Percentiles rank a stretch among this genome's conserved stretches.
phyloP scores from a whole-genome alignment of 1,140 invertebrate genomes.

The Drosophila suzukii region DNA sequence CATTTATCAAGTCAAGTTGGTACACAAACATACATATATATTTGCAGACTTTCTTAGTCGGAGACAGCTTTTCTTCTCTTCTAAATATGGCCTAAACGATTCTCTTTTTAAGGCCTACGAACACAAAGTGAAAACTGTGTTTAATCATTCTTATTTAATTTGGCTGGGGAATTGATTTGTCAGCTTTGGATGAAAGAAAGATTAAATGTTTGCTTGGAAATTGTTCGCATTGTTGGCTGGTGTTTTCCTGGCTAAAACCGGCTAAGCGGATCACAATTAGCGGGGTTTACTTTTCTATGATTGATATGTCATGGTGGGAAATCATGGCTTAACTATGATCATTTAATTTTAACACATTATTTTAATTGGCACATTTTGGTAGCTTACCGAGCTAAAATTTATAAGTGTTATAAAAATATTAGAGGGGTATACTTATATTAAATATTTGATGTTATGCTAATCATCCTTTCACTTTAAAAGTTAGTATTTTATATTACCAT shows the following conservation, averaged over 20 bases:
- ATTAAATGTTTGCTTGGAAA: conserved; percentile 19
- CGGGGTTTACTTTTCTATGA: background rate
- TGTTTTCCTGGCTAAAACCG: conserved; percentile 33
- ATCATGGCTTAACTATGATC: background rate
- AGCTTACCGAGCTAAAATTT: too few relatives aligned
- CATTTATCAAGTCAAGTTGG: conserved; percentile 39
- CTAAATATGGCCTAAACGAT: conserved; percentile 53
- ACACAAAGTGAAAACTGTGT: conserved; percentile 44
- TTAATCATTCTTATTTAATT: conserved; percentile 45
- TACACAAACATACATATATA: background rate
- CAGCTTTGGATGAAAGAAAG: conserved; percentile 25
- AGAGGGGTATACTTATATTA: too few relatives aligned
- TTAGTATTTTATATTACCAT: background rate
- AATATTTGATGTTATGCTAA: too few relatives aligned
- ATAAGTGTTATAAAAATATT: too few relatives aligned
- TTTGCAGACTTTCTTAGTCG: conserved; percentile 34
- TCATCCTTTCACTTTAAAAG: background rate
- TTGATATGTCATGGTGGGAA: conserved; percentile 5
- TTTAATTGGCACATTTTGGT: background rate
- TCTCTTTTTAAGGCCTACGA: conserved; percentile 33
- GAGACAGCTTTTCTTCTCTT: conserved; percentile 30
- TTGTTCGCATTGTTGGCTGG: conserved; percentile 13
- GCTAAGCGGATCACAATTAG: conserved; percentile 32
- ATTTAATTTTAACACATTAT: background rate
- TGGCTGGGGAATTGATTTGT: conserved; percentile 37